These are phyloP conservation scores for Gallinago stenura DNA, from an alignment of 2,797 vertebrate genomes.

Conservation along the genomic window DNA sequence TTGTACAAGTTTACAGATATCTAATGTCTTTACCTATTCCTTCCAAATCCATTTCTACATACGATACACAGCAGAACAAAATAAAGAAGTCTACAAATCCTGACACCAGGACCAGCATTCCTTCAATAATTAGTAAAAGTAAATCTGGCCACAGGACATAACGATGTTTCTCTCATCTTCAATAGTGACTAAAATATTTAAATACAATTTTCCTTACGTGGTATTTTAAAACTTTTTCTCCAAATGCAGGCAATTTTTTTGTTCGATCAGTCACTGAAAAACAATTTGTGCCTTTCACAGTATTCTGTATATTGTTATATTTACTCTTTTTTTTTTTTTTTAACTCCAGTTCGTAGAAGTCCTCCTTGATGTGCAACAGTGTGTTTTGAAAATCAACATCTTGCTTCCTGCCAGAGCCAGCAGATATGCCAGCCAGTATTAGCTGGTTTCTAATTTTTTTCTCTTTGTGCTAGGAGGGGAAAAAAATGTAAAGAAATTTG, in stretches of 20 bases:
- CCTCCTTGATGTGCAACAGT: not conserved
- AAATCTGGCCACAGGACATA: not conserved
- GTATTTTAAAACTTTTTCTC: not conserved
- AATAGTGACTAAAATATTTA: not conserved
- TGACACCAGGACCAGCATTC: not conserved
- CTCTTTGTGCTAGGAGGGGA: not conserved
- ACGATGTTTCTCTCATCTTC: not conserved
- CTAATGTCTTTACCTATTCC: not conserved
- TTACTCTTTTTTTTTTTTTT: not conserved
- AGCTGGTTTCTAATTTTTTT: conserved; percentile 17
- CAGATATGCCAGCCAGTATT: not conserved
- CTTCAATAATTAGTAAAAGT: not conserved
- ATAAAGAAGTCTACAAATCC: not conserved
- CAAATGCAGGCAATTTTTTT: not conserved
- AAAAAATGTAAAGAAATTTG: not conserved
- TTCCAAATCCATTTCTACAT: not conserved
- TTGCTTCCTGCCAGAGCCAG: not conserved
- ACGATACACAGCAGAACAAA: not conserved
- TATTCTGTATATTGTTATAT: not conserved
- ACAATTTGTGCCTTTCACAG: not conserved
- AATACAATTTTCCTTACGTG: not conserved
- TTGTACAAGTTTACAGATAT: not conserved
- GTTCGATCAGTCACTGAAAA: not conserved
- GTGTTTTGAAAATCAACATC: conserved; percentile 16
- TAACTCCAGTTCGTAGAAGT: not conserved